phyloP scores from a whole-genome alignment of 2,888 invertebrate species.

The Capitulum mitella region DNA sequence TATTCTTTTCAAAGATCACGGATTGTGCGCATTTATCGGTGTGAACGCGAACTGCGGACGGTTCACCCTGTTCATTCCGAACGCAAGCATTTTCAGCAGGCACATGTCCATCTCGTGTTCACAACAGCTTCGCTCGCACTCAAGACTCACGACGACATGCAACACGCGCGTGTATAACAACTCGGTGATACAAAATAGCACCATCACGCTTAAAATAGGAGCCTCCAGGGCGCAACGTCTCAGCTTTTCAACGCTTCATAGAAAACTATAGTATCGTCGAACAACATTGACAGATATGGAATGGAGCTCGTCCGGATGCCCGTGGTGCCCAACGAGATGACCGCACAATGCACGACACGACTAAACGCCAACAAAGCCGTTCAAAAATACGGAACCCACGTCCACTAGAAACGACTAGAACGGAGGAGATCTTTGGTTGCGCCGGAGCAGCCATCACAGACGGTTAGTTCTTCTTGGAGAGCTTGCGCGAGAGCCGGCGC shows the following conservation, averaged over 20 bases:
- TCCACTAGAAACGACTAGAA: neutral
- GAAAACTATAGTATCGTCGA: neutral
- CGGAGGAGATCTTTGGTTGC: constrained; percentile 1
- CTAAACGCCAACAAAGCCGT: neutral
- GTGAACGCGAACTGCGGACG: no score
- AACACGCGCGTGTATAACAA: neutral
- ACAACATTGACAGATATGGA: constrained; percentile 5
- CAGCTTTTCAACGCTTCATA: neutral
- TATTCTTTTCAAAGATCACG: neutral
- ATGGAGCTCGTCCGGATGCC: neutral
- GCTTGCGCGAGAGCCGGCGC: constrained; percentile 33
- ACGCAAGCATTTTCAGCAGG: neutral
- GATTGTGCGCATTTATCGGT: neutral
- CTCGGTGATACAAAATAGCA: neutral
- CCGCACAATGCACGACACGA: neutral
- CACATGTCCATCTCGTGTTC: neutral
- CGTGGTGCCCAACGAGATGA: neutral
- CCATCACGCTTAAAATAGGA: neutral
- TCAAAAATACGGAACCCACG: neutral
- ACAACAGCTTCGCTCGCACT: neutral
- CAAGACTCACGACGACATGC: neutral
- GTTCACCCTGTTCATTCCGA: neutral
- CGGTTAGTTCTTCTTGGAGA: constrained; percentile 35
- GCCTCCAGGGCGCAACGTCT: neutral
- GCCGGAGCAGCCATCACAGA: constrained; percentile 26